phyloP scores from a whole-genome alignment of 2,113 vertebrate species.

The Scolopax mira region DNA sequence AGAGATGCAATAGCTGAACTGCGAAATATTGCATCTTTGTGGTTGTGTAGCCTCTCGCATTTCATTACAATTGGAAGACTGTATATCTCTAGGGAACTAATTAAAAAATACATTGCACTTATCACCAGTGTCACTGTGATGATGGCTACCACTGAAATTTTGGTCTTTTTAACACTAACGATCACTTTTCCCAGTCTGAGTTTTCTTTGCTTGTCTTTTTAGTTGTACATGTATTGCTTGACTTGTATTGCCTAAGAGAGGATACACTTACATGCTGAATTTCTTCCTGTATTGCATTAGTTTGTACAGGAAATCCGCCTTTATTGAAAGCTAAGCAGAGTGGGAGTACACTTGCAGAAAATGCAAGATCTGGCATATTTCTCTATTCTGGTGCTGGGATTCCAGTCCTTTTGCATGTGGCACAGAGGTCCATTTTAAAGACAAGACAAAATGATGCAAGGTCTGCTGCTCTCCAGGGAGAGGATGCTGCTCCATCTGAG shows the following conservation, averaged over 20 bases:
- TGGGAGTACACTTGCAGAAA: not conserved
- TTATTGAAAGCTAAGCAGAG: not conserved
- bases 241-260: not conserved
- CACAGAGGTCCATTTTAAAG: not conserved
- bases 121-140: not conserved
- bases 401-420: not conserved
- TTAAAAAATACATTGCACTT: not conserved
- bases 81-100: not conserved
- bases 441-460: not conserved
- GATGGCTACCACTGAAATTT: not conserved
- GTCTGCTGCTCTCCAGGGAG: not conserved
- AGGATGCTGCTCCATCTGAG: conserved; percentile 12
- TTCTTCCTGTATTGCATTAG: not conserved
- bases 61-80: not conserved
- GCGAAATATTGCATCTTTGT: not conserved
- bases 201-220: not conserved
- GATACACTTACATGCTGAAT: not conserved
- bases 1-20: not conserved
- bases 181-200: not conserved
- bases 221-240: not conserved
- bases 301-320: not conserved
- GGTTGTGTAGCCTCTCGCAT: not conserved
- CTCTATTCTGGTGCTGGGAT: not conserved
- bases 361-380: not conserved
- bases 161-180: not conserved